A percentile compares a stretch with the other conserved stretches of the same genome.
Evolutionary conservation across 2,888 invertebrate species (phyloP).

Genomic region (Melitaea athalia): DNA sequence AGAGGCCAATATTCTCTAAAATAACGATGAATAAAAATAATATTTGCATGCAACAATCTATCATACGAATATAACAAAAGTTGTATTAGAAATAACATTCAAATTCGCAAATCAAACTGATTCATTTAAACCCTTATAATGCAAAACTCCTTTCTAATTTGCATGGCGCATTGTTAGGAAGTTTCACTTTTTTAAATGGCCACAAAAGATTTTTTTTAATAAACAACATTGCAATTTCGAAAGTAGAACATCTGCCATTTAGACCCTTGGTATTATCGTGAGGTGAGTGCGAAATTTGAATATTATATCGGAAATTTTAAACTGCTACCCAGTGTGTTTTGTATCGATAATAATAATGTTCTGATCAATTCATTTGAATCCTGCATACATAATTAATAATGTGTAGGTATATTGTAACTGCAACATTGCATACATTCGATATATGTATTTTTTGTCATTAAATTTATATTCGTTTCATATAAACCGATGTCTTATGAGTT

Average conservation of each 20-base stretch:
- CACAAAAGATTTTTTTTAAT: conserved; percentile 80
- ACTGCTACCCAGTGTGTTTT: conserved; percentile 18
- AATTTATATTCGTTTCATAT: no score
- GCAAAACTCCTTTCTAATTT: conserved; percentile 67
- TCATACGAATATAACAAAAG: conserved; percentile 52
- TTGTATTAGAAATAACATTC: conserved; percentile 48
- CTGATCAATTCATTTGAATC: conserved; percentile 23
- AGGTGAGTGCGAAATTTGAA: conserved; percentile 48
- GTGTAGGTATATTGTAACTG: neutral
- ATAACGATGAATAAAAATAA: conserved; percentile 53
- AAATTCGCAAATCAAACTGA: conserved; percentile 45
- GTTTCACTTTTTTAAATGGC: conserved; percentile 78
- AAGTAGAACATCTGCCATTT: conserved; percentile 77
- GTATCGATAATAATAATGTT: conserved; percentile 26
- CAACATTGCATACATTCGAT: neutral
- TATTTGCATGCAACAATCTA: conserved; percentile 49
- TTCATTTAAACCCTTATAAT: conserved; percentile 47
- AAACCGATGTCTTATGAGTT: no score
- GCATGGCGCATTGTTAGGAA: conserved; percentile 77
- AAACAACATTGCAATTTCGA: conserved; percentile 71
- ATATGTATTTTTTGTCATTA: neutral
- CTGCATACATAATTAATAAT: conserved; percentile 9
- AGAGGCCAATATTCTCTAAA: conserved; percentile 44
- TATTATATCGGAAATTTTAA: conserved; percentile 41
- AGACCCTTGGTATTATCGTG: conserved; percentile 41